Conservation (phyloP, 2,113 vertebrate species). For the Plestiodon gilberti region DNA sequence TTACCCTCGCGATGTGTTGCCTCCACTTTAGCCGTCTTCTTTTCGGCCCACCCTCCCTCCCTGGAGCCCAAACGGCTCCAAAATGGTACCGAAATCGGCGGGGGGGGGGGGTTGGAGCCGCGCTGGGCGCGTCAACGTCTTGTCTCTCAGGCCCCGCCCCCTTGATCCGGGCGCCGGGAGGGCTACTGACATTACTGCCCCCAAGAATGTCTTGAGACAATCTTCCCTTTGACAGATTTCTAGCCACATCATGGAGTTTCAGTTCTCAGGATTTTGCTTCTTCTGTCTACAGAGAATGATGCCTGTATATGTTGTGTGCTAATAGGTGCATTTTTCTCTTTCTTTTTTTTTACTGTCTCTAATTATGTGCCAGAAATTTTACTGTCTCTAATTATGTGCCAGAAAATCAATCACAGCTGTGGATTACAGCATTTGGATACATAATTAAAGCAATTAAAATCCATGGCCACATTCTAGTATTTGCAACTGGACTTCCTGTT, state of each 20-base stretch:
- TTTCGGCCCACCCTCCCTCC: no score
- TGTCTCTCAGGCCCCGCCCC: no score
- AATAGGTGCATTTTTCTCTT: background rate
- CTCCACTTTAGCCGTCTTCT: no score
- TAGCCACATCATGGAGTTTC: background rate
- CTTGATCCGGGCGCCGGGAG: no score
- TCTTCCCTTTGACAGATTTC: background rate
- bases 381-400: constrained; percentile 34
- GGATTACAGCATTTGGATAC: constrained; percentile 21
- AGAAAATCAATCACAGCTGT: constrained; percentile 24
- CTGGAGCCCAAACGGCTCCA: no score
- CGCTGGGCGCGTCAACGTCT: no score
- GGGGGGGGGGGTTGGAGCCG: no score
- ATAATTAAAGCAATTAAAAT: constrained; percentile 12
- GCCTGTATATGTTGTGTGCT: background rate
- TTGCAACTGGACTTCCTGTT: background rate
- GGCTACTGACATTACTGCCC: no score
- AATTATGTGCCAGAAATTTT: constrained; percentile 35
- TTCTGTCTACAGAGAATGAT: background rate
- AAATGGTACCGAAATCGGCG: no score
- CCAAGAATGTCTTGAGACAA: no score
- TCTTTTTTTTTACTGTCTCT: constrained; percentile 11
- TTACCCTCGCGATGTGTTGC: no score
- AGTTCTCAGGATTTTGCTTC: background rate
- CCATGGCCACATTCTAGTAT: background rate